These are phyloP conservation scores for Pluvianellus socialis DNA, from an alignment of 2,113 vertebrate species.

Conservation along the genomic window DNA sequence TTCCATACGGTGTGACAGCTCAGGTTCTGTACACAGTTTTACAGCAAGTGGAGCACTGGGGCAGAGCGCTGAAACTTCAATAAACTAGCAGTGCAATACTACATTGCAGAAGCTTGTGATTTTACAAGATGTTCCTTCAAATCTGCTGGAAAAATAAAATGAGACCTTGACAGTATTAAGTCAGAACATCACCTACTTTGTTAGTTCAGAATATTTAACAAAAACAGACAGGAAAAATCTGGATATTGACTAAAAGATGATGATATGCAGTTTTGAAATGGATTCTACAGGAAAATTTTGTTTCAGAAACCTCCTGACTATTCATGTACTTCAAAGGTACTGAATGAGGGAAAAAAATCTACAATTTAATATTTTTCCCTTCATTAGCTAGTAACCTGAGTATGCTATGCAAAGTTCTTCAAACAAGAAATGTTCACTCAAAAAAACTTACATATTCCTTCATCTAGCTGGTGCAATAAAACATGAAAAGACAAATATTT, in stretches of 20 bases:
- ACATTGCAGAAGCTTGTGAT: neutral
- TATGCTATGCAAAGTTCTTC: neutral
- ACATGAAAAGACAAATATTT: neutral
- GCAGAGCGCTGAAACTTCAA: neutral
- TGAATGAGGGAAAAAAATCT: neutral
- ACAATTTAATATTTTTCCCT: neutral
- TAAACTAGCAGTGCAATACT: neutral
- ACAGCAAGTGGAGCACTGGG: neutral
- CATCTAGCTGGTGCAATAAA: neutral
- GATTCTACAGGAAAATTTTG: neutral
- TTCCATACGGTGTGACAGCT: rapidly evolving
- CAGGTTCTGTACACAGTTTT: rapidly evolving
- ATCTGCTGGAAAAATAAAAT: neutral
- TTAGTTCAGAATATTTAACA: neutral
- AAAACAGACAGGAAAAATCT: neutral
- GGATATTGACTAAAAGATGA: neutral
- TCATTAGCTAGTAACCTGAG: neutral
- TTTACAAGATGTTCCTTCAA: neutral
- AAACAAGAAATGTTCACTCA: neutral
- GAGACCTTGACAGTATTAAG: neutral
- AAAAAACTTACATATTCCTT: neutral
- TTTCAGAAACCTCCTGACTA: neutral
- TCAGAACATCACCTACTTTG: neutral
- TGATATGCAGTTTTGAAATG: neutral
- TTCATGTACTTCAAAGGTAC: neutral